phyloP scores from a whole-genome alignment of 2,113 vertebrate genomes.

The Bungarus multicinctus region DNA sequence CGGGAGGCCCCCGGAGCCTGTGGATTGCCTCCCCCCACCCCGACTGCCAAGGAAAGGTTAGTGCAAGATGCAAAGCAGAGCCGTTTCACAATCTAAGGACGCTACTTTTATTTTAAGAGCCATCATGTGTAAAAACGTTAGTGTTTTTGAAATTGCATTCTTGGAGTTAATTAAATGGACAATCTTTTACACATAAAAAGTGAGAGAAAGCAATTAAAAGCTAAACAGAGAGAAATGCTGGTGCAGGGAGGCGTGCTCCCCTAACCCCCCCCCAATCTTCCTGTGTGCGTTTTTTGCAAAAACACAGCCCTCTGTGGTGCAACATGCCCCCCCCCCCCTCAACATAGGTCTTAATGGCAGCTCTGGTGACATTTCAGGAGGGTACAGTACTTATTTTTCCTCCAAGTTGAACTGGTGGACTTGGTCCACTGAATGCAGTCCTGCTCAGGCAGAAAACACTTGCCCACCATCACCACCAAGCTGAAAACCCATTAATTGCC shows the following conservation, averaged over 20 bases:
- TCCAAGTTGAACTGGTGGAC: constrained; percentile 39
- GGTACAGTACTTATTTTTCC: constrained; percentile 44
- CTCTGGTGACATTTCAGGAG: constrained; percentile 28
- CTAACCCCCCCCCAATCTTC: constrained; percentile 25
- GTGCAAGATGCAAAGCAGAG: constrained; percentile 13
- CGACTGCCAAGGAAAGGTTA: constrained; percentile 44
- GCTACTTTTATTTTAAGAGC: constrained; percentile 79
- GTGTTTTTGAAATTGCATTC: constrained; percentile 80
- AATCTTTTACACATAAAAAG: constrained; percentile 81
- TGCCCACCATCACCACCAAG: neutral
- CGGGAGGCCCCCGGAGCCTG: neutral
- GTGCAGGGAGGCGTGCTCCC: constrained; percentile 43
- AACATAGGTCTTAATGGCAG: constrained; percentile 48
- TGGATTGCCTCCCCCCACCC: constrained; percentile 2
- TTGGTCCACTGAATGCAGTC: neutral
- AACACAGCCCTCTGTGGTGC: constrained; percentile 29
- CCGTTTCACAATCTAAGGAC: constrained; percentile 49
- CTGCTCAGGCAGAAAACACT: neutral
- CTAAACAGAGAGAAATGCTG: constrained; percentile 62
- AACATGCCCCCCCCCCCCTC: neutral
- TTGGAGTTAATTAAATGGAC: constrained; percentile 82
- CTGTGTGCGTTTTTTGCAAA: constrained; percentile 5
- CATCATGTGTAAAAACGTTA: constrained; percentile 81
- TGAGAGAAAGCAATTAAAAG: constrained; percentile 76
- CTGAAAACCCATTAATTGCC: neutral